Evolutionary conservation across 1,140 invertebrate genomes (phyloP), one percentile per base, ranked within the genome.

Genomic region (Hyles euphorbiae): DNA sequence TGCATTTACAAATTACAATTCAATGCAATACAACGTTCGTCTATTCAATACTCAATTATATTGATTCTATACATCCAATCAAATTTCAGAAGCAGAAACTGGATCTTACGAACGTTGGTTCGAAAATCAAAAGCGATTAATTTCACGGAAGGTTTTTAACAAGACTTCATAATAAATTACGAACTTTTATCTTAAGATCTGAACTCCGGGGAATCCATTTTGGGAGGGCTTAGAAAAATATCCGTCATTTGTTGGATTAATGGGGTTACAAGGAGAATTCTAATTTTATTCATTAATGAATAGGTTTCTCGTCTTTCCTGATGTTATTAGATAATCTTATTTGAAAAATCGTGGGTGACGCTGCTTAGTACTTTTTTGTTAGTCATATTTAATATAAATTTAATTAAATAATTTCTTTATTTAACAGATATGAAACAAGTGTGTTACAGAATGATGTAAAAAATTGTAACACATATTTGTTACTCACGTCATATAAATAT

Each of bases 121-220:
- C 36, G 36, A 40, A 40, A 40, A 40, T 40, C 36, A 40, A 3
- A 40, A 43, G 8, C 54, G 22, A 47, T 56, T 34, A 34, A 56
- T 56, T 56, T 48, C 54, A 56, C 45, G 46, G 44, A 22, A 11
- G 54, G 33, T 47, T 48, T 11, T 56, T 46, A 34, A 56, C 45
- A 56, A 46, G 22, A 34, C 22, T 56, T 11, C n/a, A 48, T 9
- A 22, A 65, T 65, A 65, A 68, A 65, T 68, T 64, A 61, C 62
- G 49, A 55, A 58, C 57, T 62, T 70, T 77, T 74, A 77, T 77
- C 74, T 66, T 34, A 46, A 59, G 72, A 77, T 77, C 74, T 70
- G 53, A 63, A 70, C 58, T 69, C 58, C 51, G 32, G 60, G 60
- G 66, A 67, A 51, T 34, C 71, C 62, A 65, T 60, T 71, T 67